Evolutionary conservation across 2,113 vertebrate genomes (phyloP), one percentile per base, ranked within the genome.

Genomic region (Dromiciops gliroides): DNA sequence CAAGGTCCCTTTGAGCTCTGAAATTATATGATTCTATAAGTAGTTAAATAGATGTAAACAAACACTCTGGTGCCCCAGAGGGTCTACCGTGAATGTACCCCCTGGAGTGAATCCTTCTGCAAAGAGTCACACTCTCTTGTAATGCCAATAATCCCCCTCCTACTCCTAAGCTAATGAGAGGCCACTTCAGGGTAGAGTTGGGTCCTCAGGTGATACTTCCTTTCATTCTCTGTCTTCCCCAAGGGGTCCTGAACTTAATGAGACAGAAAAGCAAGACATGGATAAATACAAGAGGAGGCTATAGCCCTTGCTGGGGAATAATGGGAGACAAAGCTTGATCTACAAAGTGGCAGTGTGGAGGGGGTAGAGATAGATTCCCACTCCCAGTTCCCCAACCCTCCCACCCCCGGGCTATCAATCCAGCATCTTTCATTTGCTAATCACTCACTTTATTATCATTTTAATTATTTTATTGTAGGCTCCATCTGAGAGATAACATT

Each of bases 381-480:
- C 3, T 22, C 31, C 53, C 89, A 31, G 37, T 7, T 83, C 67
- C 19, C 67, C n/a, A 44, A 83, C 67, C n/a, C n/a, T 44, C 19
- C 50, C 47, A 51, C 8, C 24, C 28, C 53, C 56, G 12, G 53
- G 52, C 37, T 0, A 9, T 50, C 31, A 51, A 89, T 26, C 92
- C 50, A 50, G 47, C 50, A 22, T 95, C 92, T 83, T 91, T 96
- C 89, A 93, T 95, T 91, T 75, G 48, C 83, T 56, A 90, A 25
- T 83, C 51, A 56, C 50, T 96, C 53, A 10, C 75, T 95, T 90
- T 90, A 89, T 44, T 89, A 92, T 94, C 47, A 48, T 24, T 91
- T 91, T 96, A 92, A 97, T 95, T 96, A 91, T 91, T 90, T 94
- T 94, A 94, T 94, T 95, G 92, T 53, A 93, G 48, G 48, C 93